Conservation (phyloP, 2,113 vertebrate genomes). For the Xenopus laevis region DNA sequence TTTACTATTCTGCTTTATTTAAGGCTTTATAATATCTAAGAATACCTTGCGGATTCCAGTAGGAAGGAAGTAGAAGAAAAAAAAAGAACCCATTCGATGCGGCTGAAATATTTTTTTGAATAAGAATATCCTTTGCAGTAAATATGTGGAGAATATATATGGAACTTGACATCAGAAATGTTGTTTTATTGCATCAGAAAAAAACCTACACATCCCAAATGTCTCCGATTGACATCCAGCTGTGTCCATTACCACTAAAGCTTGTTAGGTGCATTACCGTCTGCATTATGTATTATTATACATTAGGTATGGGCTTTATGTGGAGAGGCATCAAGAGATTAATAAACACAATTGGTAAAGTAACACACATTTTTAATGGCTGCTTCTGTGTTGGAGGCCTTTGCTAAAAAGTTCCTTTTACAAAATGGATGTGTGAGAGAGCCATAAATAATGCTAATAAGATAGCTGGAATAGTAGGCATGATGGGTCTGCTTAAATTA, state of each 20-base stretch:
- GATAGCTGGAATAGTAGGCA: slow-evolving; percentile 25
- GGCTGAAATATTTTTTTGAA: not conserved
- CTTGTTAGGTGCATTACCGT: slow-evolving; percentile 1
- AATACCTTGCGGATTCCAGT: too few relatives aligned
- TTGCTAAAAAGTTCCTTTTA: slow-evolving; percentile 6
- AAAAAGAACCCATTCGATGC: not conserved
- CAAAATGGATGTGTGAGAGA: slow-evolving; percentile 27
- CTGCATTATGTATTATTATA: not conserved
- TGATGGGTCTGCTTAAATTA: slow-evolving; percentile 38
- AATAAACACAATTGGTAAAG: slow-evolving; percentile 27
- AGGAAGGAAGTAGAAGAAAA: not conserved
- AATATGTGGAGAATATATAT: not conserved
- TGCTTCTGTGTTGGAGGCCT: not conserved
- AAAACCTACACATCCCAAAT: not conserved
- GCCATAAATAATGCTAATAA: slow-evolving; percentile 38
- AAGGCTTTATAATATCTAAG: too few relatives aligned
- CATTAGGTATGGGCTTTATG: not conserved
- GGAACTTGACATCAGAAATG: not conserved
- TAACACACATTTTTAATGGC: slow-evolving; percentile 10
- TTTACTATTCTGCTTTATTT: too few relatives aligned
- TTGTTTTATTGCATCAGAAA: not conserved
- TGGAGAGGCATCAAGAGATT: not conserved
- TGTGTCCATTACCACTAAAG: not conserved
- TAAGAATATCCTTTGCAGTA: not conserved
- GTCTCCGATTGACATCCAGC: not conserved